These are phyloP conservation scores for Siderastrea radians DNA, from an alignment of 92 coral and sea anemone genomes.

Conservation along the genomic window DNA sequence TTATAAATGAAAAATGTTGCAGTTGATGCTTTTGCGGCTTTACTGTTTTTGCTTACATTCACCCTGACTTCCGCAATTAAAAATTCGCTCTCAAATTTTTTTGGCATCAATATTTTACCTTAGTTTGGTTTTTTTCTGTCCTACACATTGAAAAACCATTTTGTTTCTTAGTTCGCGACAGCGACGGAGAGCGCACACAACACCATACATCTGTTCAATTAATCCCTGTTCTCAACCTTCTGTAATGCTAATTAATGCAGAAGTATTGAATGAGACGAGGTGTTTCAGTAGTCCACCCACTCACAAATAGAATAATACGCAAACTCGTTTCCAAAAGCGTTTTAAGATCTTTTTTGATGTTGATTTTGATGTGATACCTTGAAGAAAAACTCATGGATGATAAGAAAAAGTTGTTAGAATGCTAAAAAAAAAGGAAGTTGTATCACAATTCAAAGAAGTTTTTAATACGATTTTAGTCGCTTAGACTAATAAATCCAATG, in stretches of 20 bases:
- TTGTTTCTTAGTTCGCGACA: background rate
- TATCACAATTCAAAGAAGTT: background rate
- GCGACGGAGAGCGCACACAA: background rate
- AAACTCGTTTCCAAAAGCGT: background rate
- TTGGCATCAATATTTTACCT: background rate
- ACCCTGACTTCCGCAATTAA: background rate
- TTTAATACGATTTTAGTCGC: background rate
- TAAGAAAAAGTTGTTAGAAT: no score
- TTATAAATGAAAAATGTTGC: constrained; percentile 20
- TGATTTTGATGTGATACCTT: background rate
- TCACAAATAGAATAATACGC: background rate
- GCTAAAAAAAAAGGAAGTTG: background rate
- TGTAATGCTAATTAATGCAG: constrained; percentile 24
- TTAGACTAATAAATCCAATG: background rate
- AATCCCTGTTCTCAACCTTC: background rate
- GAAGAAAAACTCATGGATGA: no score
- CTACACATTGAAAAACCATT: background rate
- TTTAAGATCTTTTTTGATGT: background rate
- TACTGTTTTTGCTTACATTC: background rate
- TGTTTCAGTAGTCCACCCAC: background rate
- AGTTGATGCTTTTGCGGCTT: constrained; percentile 9
- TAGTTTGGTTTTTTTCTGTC: background rate
- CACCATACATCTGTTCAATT: constrained; percentile 16
- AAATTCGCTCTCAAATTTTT: background rate
- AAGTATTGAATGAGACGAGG: constrained; percentile 1